These are phyloP conservation scores for Lithobates sylvaticus DNA, from an alignment of 2,797 vertebrate genomes.

Conservation along the genomic window DNA sequence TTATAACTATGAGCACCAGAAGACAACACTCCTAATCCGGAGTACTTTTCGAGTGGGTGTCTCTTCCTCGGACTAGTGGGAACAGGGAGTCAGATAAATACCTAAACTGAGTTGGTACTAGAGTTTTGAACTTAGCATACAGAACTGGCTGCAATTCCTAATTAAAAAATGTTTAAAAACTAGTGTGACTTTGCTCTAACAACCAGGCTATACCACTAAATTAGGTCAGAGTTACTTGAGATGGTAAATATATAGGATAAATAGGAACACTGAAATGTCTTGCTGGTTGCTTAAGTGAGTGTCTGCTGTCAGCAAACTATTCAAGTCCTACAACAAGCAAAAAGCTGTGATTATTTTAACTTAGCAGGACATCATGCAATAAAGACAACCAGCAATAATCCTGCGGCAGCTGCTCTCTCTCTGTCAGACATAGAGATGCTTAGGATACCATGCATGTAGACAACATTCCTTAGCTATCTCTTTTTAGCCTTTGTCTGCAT, in stretches of 20 bases:
- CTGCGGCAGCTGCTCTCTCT: conserved; percentile 31
- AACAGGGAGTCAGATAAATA: too few species aligned
- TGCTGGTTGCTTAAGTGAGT: background rate
- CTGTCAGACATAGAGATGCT: background rate
- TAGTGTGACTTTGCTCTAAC: background rate
- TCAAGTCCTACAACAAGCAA: conserved; percentile 25
- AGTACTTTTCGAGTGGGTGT: too few species aligned
- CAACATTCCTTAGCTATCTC: background rate
- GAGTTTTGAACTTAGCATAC: too few species aligned
- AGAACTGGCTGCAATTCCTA: too few species aligned
- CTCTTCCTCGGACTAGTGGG: too few species aligned
- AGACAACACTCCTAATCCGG: too few species aligned
- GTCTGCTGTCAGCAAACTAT: conserved; percentile 18
- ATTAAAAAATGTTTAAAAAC: background rate
- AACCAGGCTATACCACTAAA: background rate
- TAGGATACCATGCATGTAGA: conserved; percentile 13
- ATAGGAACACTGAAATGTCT: background rate
- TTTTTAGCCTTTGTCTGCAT: conserved; percentile 20
- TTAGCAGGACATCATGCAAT: conserved; percentile 21
- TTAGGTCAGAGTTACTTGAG: background rate
- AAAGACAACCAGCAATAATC: conserved; percentile 1
- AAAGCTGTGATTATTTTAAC: conserved; percentile 18
- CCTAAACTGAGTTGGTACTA: too few species aligned
- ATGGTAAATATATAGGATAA: background rate
- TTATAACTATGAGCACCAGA: too few species aligned